Percentiles rank a stretch among this genome's conserved stretches.
Conservation (phyloP, 2,113 vertebrate species). For the Pithys albifrons region DNA sequence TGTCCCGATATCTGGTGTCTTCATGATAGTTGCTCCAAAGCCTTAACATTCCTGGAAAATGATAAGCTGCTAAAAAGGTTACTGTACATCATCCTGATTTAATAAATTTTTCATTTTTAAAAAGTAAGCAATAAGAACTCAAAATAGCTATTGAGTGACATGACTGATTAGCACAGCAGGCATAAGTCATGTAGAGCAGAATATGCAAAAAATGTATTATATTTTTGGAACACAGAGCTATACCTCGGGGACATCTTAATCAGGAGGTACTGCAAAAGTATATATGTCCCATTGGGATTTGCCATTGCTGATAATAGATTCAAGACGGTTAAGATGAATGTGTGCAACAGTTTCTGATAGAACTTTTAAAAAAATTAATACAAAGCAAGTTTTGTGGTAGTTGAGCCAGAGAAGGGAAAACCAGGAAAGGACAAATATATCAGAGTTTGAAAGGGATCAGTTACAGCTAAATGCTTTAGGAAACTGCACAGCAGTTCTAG, state of each 20-base stretch:
- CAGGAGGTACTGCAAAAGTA: background rate
- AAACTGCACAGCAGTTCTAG: background rate
- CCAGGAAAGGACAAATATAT: background rate
- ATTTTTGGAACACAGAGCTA: background rate
- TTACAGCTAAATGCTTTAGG: background rate
- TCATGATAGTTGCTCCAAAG: background rate
- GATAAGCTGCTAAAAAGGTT: background rate
- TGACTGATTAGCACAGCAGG: slow-evolving; percentile 37
- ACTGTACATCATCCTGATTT: background rate
- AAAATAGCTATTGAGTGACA: slow-evolving; percentile 5
- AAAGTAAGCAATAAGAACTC: background rate
- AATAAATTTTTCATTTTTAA: background rate
- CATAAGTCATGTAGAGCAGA: background rate
- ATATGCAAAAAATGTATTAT: slow-evolving; percentile 4
- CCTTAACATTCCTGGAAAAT: background rate
- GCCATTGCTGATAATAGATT: background rate
- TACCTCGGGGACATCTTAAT: slow-evolving; percentile 22
- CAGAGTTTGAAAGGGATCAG: background rate
- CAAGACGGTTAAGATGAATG: background rate
- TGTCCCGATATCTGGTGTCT: background rate
- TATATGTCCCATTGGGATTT: background rate
- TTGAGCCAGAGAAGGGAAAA: background rate
- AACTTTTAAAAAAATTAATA: background rate
- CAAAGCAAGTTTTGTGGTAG: background rate
- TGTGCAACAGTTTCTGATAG: background rate